A percentile compares a stretch with the other conserved stretches of the same genome.
Conservation (phyloP, 2,888 invertebrate genomes). For the Cephonodes hylas region DNA sequence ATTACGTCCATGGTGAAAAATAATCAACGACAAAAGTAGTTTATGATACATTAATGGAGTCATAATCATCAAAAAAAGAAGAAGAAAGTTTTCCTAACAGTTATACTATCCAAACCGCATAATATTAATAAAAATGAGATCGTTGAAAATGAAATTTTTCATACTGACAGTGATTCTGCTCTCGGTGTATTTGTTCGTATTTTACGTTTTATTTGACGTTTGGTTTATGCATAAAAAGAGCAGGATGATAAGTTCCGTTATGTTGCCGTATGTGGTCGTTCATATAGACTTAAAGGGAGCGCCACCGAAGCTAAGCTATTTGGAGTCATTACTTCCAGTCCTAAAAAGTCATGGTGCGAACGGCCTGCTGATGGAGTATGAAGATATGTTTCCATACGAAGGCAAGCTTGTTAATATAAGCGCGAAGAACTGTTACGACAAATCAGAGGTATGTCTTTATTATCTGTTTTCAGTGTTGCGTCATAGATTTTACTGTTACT, state of each 20-base stretch:
- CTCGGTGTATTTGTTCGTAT: conserved; percentile 17
- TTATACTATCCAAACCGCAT: neutral
- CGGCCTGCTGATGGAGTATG: conserved; percentile 90
- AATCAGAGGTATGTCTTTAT: conserved; percentile 47
- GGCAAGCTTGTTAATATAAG: conserved; percentile 81
- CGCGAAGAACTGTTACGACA: conserved; percentile 83
- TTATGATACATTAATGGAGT: no score
- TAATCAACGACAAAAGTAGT: no score
- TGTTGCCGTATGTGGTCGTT: conserved; percentile 82
- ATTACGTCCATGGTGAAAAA: no score
- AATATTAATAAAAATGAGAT: conserved; percentile 8
- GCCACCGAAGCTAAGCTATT: conserved; percentile 85
- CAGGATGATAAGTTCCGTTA: conserved; percentile 18
- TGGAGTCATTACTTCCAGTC: conserved; percentile 82
- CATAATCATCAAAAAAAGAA: no score
- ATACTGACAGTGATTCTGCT: conserved; percentile 11
- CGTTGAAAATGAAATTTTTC: conserved; percentile 17
- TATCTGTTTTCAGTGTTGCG: neutral
- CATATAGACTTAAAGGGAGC: conserved; percentile 94
- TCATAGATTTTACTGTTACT: neutral
- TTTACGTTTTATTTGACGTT: conserved; percentile 12
- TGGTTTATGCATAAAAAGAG: conserved; percentile 8
- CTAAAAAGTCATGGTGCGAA: conserved; percentile 85
- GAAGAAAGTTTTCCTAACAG: no score
- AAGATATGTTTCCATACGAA: conserved; percentile 92